Evolutionary conservation across 2,113 vertebrate genomes (phyloP), one percentile per base, ranked within the genome.

Genomic region (Vulpes vulpes): DNA sequence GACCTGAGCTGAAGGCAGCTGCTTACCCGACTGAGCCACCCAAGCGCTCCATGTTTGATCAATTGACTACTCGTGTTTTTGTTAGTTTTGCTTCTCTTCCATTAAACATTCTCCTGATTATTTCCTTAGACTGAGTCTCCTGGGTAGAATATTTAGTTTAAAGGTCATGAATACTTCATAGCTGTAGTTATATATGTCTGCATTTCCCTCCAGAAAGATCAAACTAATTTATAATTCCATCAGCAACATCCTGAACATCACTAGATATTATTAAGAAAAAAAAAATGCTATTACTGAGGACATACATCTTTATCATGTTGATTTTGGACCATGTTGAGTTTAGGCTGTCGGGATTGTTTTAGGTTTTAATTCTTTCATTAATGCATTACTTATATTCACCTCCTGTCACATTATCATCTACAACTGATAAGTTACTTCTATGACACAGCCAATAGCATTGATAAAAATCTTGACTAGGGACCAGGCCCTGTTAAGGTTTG

Each of bases 341-440:
- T 49, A 93, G 53, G 12, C 19, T 74, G 9, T 92, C 67, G 85
- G 32, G 57, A 76, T 17, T 25, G 49, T 30, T 83, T 65, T 32
- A 51, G n/a, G 19, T 76, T 32, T 80, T 83, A 55, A 43, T 88
- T 91, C 15, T 60, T 57, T 97, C 59, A 84, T 90, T 95, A 82
- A 92, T 78, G 3, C 8, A 91, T 92, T 90, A 90, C 55, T 83
- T 76, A 83, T 95, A 15, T 64, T 94, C 6, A 80, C 10, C 11
- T 85, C 53, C 9, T 69, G 9, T 86, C 64, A 87, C 16, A 76
- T 89, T 92, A 95, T 55, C 74, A 84, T 43, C 25, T 55, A 71
- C 23, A 81, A 64, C n/a, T 90, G 51, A 79, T 67, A 55, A 69
- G 43, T 92, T 90, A 74, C 9, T 60, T 91, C 35, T 88, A 59